A percentile compares a stretch with the other conserved stretches of the same genome.
These are phyloP conservation scores for Maconellicoccus hirsutus DNA, from an alignment of 1,140 invertebrate genomes.

Conservation along the genomic window DNA sequence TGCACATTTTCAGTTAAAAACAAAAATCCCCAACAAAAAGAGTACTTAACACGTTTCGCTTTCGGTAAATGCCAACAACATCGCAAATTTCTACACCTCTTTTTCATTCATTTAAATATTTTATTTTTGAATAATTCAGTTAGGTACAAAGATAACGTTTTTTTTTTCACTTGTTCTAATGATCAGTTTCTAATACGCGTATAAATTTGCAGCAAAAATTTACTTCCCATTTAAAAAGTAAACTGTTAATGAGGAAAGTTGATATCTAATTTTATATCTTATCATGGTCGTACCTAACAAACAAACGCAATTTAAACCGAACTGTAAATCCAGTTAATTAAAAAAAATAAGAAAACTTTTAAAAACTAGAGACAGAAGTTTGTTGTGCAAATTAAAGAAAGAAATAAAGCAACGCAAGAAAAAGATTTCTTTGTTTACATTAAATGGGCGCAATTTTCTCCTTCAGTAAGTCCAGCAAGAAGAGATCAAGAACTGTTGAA, in stretches of 20 bases:
- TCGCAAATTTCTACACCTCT: background rate
- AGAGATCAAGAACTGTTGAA: conserved; percentile 17
- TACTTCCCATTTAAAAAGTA: background rate
- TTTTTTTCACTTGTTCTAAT: background rate
- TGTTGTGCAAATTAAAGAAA: conserved; percentile 18
- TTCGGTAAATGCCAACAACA: background rate
- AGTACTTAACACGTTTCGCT: no score
- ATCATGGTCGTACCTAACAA: conserved; percentile 6
- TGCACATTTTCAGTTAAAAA: no score
- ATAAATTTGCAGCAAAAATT: conserved; percentile 4
- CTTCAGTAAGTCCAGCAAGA: conserved; percentile 6
- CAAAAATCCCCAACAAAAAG: no score
- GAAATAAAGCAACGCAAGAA: conserved; percentile 13
- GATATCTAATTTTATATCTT: conserved; percentile 18
- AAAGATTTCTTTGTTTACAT: conserved; percentile 22
- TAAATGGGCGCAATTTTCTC: conserved; percentile 21
- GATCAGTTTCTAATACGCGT: background rate
- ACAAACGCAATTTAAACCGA: conserved; percentile 14
- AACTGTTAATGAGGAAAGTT: conserved; percentile 13
- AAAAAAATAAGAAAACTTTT: conserved; percentile 12
- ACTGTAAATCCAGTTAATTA: conserved; percentile 18
- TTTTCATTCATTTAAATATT: background rate
- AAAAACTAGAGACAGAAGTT: conserved; percentile 16
- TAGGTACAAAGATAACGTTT: no score
- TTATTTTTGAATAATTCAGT: background rate